Evolutionary conservation across 2,113 vertebrate species (phyloP).

Genomic region (Melanerpes formicivorus): DNA sequence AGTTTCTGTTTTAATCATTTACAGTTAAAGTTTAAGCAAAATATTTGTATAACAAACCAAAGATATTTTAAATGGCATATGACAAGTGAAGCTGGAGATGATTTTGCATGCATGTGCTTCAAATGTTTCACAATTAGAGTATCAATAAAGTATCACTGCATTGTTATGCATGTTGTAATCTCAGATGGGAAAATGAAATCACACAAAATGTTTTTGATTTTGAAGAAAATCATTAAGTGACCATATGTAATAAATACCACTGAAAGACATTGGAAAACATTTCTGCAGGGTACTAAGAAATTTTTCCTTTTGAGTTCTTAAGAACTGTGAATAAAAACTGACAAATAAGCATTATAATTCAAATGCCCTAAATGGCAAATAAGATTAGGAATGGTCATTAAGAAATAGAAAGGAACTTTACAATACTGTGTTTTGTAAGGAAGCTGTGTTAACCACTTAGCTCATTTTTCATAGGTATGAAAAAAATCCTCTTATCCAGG

Average conservation of each 20-base stretch:
- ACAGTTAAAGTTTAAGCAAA: background rate
- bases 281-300: background rate
- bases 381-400: background rate
- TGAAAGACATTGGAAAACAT: background rate
- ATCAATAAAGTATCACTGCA: slow-evolving; percentile 20
- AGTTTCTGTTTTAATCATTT: background rate
- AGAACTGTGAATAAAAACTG: background rate
- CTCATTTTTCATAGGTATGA: background rate
- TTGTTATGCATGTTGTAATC: slow-evolving; percentile 56
- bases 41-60: background rate
- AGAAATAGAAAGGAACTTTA: background rate
- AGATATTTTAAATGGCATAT: background rate
- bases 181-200: slow-evolving; percentile 62
- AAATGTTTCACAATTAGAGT: background rate
- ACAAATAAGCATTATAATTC: background rate
- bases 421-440: background rate
- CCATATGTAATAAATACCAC: background rate
- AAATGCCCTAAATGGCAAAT: background rate
- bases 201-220: background rate
- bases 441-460: background rate
- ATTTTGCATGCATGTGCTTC: background rate
- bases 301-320: background rate
- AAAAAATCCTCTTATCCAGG: background rate
- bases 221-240: background rate
- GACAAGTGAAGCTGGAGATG: background rate